Evolutionary conservation across 2,113 vertebrate genomes (phyloP).

Genomic region (Otis tarda): DNA sequence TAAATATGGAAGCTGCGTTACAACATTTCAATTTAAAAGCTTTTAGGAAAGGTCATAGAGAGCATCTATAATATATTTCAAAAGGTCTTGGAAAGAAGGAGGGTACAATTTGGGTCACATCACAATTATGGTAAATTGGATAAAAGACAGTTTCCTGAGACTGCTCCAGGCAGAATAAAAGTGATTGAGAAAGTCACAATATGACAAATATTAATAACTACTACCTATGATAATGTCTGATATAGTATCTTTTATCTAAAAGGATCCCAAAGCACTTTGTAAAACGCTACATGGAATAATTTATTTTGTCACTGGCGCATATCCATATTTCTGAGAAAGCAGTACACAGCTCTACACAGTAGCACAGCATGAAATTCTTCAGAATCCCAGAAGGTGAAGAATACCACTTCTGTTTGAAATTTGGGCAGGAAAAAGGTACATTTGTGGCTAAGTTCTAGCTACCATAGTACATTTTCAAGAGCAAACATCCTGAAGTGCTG

Average conservation of each 20-base stretch:
- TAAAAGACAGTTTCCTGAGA: conserved; percentile 32
- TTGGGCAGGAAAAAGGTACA: neutral
- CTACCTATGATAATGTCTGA: conserved; percentile 1
- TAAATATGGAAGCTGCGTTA: conserved; percentile 14
- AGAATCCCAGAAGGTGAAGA: neutral
- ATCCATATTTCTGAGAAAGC: conserved; percentile 13
- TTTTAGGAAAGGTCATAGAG: conserved; percentile 29
- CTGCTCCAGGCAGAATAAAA: conserved; percentile 27
- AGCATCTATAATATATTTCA: conserved; percentile 20
- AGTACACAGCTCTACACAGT: conserved; percentile 13
- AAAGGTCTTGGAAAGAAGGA: conserved; percentile 28
- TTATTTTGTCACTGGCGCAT: neutral
- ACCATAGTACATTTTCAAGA: neutral
- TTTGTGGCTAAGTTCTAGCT: neutral
- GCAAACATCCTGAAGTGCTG: neutral
- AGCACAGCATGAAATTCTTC: conserved; percentile 13
- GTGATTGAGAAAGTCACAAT: conserved; percentile 55
- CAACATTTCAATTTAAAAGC: conserved; percentile 61
- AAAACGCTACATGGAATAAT: conserved; percentile 8
- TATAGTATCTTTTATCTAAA: conserved; percentile 21
- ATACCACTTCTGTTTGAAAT: conserved; percentile 12
- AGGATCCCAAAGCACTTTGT: conserved; percentile 37
- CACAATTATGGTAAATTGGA: conserved; percentile 17
- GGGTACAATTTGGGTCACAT: conserved; percentile 1
- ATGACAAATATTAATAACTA: conserved; percentile 40